Base-by-base conservation (phyloP, 2,888 invertebrate genomes). In the Eupithecia pulchellata region DNA sequence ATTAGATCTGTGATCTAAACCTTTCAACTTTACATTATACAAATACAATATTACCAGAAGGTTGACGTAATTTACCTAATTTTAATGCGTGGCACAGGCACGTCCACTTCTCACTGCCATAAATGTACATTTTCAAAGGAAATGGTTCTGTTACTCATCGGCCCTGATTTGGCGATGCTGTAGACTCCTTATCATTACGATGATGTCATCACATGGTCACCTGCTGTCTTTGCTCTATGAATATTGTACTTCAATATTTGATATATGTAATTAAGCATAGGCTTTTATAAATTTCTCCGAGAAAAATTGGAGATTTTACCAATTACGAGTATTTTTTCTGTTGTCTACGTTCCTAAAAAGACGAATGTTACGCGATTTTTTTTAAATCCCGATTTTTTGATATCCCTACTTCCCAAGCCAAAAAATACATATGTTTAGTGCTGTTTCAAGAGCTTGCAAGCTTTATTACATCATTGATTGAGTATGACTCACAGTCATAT, bases 1-100 rank as follows among this genome's bases (percentile, higher is more conserved):
- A n/a, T n/a, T n/a, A n/a, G 20, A 20, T 42, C 42, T 9, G 8
- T 2, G 8, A n/a, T 20, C 47, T 47, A 11, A 47, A 47, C 20
- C 47, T 20, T 47, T 47, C 20, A 11, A 9, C 20, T 20, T 20
- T 20, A 11, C n/a, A n/a, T n/a, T n/a, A n/a, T n/a, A n/a, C n/a
- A n/a, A n/a, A n/a, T n/a, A n/a, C 47, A 47, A 20, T 20, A 47
- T 20, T 47, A 11, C 11, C 62, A 68, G 71, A 17, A 29, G 69
- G 68, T 42, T 85, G 82, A 82, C 80, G 83, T 81, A 77, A 85
- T 62, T 47, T 4, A 30, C 30, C 80, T 79, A 66, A 73, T 78
- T 80, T n/a, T 78, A 77, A 78, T 79, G 52, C 73, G 74, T 69
- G 68, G 63, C 66, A 71, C 73, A 66, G 72, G 58, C 55, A 39